Conservation (phyloP, 1,140 invertebrate genomes). For the Drosophila neocordata region DNA sequence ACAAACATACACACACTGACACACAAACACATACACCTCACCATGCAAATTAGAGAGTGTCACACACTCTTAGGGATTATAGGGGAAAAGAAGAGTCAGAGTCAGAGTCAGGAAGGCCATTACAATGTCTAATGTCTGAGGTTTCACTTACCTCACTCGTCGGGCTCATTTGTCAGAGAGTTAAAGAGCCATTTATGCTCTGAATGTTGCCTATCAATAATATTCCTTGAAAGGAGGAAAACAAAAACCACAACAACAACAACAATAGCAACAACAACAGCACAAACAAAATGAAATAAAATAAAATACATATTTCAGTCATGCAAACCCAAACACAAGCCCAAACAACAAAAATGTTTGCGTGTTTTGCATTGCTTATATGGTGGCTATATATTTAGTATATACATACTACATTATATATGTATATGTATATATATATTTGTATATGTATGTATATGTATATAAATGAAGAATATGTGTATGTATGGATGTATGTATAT, state of each 20-base stretch:
- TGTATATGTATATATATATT: not conserved
- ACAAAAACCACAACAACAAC: not conserved
- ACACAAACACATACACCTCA: not conserved
- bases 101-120: constrained; percentile 23
- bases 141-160: constrained; percentile 61
- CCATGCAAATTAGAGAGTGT: constrained; percentile 56
- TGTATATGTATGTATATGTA: not conserved
- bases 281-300: not conserved
- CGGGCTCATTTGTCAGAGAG: constrained; percentile 50
- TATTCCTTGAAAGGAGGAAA: constrained; percentile 33
- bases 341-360: constrained; percentile 58
- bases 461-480: not conserved
- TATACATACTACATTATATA: constrained; percentile 2
- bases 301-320: constrained; percentile 57
- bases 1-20: not conserved
- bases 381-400: not conserved
- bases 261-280: not conserved
- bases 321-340: constrained; percentile 52
- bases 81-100: not conserved
- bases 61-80: not conserved
- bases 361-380: constrained; percentile 71
- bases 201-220: constrained; percentile 71
- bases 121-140: constrained; percentile 71
- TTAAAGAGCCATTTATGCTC: constrained; percentile 57
- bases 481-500: constrained; percentile 13